Evolutionary conservation across 2,797 vertebrate genomes (phyloP).

Genomic region (Characodon lateralis): DNA sequence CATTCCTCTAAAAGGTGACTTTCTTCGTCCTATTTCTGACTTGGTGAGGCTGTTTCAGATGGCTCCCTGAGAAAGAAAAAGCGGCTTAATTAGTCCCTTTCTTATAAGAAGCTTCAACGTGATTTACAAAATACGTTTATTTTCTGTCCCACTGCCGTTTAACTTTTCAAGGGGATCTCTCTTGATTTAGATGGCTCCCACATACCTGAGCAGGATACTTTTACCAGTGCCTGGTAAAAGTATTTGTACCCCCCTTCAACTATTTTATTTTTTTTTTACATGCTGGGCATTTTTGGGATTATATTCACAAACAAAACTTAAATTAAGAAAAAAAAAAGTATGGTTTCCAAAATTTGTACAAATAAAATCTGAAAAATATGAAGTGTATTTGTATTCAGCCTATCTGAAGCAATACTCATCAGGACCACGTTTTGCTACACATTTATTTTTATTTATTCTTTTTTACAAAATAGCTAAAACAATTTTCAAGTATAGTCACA

Average conservation of each 20-base stretch:
- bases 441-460: too few species aligned
- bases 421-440: too few species aligned
- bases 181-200: constrained; percentile 24
- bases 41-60: constrained; percentile 16
- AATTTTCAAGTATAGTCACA: too few species aligned
- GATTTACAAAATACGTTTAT: not conserved
- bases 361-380: too few species aligned
- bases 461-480: too few species aligned
- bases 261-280: too few species aligned
- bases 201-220: constrained; percentile 34
- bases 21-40: constrained; percentile 8
- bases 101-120: constrained; percentile 8
- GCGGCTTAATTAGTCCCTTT: constrained; percentile 27
- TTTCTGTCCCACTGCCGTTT: constrained; percentile 5
- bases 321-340: too few species aligned
- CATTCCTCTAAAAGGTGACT: not conserved
- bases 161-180: constrained; percentile 15
- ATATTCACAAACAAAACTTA: too few species aligned
- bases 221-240: not conserved
- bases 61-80: constrained; percentile 6
- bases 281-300: not conserved
- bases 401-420: too few species aligned
- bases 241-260: not conserved
- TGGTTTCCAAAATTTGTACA: too few species aligned
- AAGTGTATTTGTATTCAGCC: too few species aligned